Percentiles rank a stretch among this genome's conserved stretches.
Conservation (phyloP, 2,797 vertebrate genomes). For the Chelidonichthys spinosus region DNA sequence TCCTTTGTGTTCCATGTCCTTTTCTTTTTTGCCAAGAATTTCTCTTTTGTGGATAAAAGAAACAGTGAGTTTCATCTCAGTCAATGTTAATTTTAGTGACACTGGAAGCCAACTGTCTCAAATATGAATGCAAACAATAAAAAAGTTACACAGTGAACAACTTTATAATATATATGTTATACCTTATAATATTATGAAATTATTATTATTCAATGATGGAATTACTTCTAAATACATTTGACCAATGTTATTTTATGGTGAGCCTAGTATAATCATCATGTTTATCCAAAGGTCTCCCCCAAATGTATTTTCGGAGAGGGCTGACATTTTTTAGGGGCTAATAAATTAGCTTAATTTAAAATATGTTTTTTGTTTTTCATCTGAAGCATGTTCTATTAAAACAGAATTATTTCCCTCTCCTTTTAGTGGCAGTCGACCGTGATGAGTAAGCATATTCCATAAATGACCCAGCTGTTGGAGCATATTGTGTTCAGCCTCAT, state of each 20-base stretch:
- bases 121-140: not conserved
- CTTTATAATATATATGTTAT: no score
- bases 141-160: not conserved
- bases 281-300: constrained; percentile 7
- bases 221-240: constrained; percentile 1
- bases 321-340: not conserved
- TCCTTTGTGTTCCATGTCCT: constrained; percentile 13
- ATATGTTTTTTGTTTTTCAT: constrained; percentile 8
- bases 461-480: constrained; percentile 77
- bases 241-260: not conserved
- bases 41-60: constrained; percentile 9
- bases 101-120: not conserved
- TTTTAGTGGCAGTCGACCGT: constrained; percentile 39
- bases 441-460: constrained; percentile 75
- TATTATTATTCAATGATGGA: not conserved
- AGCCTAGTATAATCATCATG: not conserved
- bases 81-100: not conserved
- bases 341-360: constrained; percentile 4
- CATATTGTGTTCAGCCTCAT: constrained; percentile 78
- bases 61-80: constrained; percentile 12
- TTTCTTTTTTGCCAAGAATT: constrained; percentile 14
- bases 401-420: not conserved
- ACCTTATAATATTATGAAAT: not conserved
- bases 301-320: not conserved
- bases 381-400: constrained; percentile 30